Conservation (phyloP, 2,888 invertebrate genomes). For the Eurois occulta region DNA sequence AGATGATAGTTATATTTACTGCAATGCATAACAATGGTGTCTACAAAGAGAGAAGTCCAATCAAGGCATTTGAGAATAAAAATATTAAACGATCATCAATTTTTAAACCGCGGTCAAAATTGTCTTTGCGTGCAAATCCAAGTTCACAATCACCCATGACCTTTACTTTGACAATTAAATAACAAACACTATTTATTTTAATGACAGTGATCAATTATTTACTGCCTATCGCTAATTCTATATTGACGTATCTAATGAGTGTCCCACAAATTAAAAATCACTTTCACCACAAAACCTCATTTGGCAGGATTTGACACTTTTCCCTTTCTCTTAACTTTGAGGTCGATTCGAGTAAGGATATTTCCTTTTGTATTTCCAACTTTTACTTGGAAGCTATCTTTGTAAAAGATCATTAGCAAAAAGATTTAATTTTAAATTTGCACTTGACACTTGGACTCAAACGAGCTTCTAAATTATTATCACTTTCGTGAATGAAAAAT, state of each 20-base stretch:
- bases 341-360: constrained; percentile 36
- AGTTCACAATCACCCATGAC: constrained; percentile 43
- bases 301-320: constrained; percentile 46
- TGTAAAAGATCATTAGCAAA: neutral
- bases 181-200: constrained; percentile 38
- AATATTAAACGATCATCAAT: neutral
- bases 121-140: constrained; percentile 44
- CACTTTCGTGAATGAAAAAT: neutral
- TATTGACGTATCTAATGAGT: constrained; percentile 53
- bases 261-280: constrained; percentile 57
- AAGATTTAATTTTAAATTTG: constrained; percentile 2
- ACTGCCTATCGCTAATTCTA: constrained; percentile 45
- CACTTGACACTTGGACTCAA: constrained; percentile 45
- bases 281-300: constrained; percentile 55
- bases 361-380: constrained; percentile 31
- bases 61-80: neutral
- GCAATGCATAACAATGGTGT: neutral
- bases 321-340: constrained; percentile 46
- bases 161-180: constrained; percentile 58
- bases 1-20: neutral
- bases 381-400: constrained; percentile 18
- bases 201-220: constrained; percentile 46
- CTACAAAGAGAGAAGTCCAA: neutral
- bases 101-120: constrained; percentile 30
- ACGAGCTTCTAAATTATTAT: constrained; percentile 1